Base-by-base conservation (phyloP, 2,888 invertebrate species). In the Emmelina monodactyla region DNA sequence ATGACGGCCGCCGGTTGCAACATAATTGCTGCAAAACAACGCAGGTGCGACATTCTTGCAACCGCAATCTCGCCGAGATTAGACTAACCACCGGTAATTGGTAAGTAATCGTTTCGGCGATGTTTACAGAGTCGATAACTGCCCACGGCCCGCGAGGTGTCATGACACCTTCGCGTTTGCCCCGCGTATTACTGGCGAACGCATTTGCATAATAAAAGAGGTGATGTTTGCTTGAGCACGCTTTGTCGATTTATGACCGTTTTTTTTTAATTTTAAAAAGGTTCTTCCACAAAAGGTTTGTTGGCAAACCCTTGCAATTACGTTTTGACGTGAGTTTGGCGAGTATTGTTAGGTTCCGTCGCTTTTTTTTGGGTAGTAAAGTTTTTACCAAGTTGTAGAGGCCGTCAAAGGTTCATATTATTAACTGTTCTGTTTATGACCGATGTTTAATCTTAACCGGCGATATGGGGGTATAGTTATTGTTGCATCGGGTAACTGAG, bases 291-390 rank as follows among this genome's bases (percentile, higher is more conserved):
- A n/a, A n/a, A n/a, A 32, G 41, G 49, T 57, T 64, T 62, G 62
- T 68, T 65, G 59, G 58, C 63, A 55, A 75, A 70, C 73, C 68
- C 70, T 68, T 70, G 64, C 69, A 67, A 68, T 71, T 67, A 68
- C 58, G n/a, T n/a, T n/a, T n/a, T n/a, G n/a, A n/a, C n/a, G n/a
- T n/a, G n/a, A n/a, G n/a, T n/a, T n/a, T n/a, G n/a, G n/a, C n/a
- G n/a, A n/a, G n/a, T n/a, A n/a, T n/a, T n/a, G n/a, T n/a, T n/a
- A n/a, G n/a, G n/a, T n/a, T n/a, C n/a, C n/a, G n/a, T n/a, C n/a
- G n/a, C n/a, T n/a, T n/a, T n/a, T n/a, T n/a, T n/a, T n/a, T n/a
- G n/a, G 25, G 25, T 11, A 25, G 11, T 7, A 25, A 4, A 25
- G n/a, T 25, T 25, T 25, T 4, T 3, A 25, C 3, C 67, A 65